Evolutionary conservation across 1,140 invertebrate genomes (phyloP).

Genomic region (Paralvinella palmiformis): DNA sequence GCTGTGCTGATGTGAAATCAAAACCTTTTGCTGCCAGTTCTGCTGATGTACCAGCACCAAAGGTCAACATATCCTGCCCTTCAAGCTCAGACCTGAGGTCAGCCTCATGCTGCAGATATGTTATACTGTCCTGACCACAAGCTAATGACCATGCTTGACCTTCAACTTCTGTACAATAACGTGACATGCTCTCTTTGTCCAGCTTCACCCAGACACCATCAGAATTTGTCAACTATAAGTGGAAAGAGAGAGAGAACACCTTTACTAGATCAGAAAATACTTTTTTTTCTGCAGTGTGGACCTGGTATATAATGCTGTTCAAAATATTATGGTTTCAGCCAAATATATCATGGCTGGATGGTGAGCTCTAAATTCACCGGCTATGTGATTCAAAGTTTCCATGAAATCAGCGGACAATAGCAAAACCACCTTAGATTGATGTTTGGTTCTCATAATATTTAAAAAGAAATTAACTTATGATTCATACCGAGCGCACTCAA

Average conservation of each 20-base stretch:
- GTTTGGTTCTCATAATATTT: no score
- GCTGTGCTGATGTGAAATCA: slow-evolving; percentile 53
- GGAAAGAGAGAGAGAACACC: background rate
- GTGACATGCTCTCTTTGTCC: slow-evolving; percentile 56
- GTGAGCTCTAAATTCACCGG: no score
- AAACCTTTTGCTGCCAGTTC: slow-evolving; percentile 53
- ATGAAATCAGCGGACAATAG: no score
- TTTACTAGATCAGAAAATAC: no score
- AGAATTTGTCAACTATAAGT: slow-evolving; percentile 1
- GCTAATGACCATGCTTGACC: slow-evolving; percentile 73
- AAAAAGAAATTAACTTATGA: no score
- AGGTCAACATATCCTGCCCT: slow-evolving; percentile 38
- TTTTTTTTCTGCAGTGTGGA: no score
- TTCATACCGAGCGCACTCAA: no score
- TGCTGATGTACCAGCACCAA: slow-evolving; percentile 27
- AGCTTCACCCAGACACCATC: slow-evolving; percentile 61
- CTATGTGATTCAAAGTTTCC: no score
- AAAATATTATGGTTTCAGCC: no score
- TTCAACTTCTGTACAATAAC: slow-evolving; percentile 64
- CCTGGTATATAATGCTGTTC: no score
- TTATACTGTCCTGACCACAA: slow-evolving; percentile 60
- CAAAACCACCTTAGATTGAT: no score
- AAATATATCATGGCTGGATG: no score
- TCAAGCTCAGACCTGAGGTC: slow-evolving; percentile 32
- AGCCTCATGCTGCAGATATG: slow-evolving; percentile 62